Conservation (phyloP, 35 echinoderm and acorn worm species). For the Holothuria glaberrima region DNA sequence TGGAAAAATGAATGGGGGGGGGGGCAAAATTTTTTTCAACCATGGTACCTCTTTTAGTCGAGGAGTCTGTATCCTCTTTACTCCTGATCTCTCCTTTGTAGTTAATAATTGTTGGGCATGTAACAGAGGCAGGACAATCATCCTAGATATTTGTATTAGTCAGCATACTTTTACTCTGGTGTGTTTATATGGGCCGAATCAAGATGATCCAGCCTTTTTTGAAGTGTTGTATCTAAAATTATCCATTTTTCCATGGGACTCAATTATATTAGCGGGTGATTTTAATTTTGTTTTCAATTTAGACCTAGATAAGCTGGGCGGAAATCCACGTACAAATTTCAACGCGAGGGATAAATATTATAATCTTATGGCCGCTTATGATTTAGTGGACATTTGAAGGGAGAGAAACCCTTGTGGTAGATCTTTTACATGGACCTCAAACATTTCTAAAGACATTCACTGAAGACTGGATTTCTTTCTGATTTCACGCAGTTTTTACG, state of each 20-base stretch:
- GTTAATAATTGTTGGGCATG: neutral
- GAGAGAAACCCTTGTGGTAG: neutral
- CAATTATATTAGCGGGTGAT: neutral
- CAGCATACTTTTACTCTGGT: neutral
- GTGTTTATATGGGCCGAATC: too few species aligned
- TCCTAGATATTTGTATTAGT: neutral
- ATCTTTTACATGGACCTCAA: too few species aligned
- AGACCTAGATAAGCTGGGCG: constrained; percentile 2
- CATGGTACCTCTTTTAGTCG: neutral
- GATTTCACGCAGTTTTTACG: neutral
- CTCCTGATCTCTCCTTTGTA: neutral
- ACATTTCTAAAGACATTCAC: too few species aligned
- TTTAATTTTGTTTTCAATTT: constrained; percentile 31
- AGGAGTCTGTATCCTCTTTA: neutral
- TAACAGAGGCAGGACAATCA: neutral
- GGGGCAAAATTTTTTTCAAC: neutral
- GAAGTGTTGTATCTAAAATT: neutral
- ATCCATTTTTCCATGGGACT: neutral
- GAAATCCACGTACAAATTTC: neutral
- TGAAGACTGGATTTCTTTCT: too few species aligned
- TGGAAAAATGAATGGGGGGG: neutral
- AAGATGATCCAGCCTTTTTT: too few species aligned
- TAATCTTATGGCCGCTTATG: neutral
- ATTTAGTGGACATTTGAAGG: neutral
- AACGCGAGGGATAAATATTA: neutral